Evolutionary conservation across 2,797 vertebrate species (phyloP).

Genomic region (Kryptopterus vitreolus): DNA sequence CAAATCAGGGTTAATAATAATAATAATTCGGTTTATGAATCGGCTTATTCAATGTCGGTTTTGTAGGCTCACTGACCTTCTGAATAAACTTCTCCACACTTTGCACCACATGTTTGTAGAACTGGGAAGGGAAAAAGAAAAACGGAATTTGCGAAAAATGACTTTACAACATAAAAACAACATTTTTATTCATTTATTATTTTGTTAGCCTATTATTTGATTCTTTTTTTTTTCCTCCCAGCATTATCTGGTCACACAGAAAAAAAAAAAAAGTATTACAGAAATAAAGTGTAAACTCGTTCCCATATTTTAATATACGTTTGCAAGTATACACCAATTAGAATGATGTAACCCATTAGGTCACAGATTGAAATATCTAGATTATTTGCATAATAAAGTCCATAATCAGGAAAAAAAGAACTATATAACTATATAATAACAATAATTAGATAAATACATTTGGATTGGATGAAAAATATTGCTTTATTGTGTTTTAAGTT

Average conservation of each 20-base stretch:
- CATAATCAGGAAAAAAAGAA: too few species aligned
- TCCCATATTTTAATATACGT: too few species aligned
- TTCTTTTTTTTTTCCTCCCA: neutral
- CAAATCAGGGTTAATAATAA: neutral
- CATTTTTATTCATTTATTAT: neutral
- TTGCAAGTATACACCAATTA: too few species aligned
- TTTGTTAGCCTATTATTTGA: neutral
- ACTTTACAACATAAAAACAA: neutral
- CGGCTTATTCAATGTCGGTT: too few species aligned
- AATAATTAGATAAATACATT: too few species aligned
- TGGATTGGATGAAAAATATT: neutral
- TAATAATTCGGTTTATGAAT: too few species aligned
- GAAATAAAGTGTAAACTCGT: too few species aligned
- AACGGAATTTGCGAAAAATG: constrained; percentile 19
- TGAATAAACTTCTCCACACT: constrained; percentile 99
- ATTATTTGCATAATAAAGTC: too few species aligned
- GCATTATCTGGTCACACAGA: neutral
- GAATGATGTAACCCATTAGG: too few species aligned
- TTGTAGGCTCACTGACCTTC: constrained; percentile 77
- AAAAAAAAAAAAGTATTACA: too few species aligned
- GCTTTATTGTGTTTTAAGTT: neutral
- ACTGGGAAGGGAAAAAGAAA: constrained; percentile 77
- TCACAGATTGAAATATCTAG: too few species aligned
- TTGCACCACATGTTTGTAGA: constrained; percentile 99
- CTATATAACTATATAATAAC: too few species aligned